Percentiles rank a stretch among this genome's conserved stretches.
These are phyloP conservation scores for Sphinx pinastri DNA, from an alignment of 2,888 invertebrate genomes.

Conservation along the genomic window DNA sequence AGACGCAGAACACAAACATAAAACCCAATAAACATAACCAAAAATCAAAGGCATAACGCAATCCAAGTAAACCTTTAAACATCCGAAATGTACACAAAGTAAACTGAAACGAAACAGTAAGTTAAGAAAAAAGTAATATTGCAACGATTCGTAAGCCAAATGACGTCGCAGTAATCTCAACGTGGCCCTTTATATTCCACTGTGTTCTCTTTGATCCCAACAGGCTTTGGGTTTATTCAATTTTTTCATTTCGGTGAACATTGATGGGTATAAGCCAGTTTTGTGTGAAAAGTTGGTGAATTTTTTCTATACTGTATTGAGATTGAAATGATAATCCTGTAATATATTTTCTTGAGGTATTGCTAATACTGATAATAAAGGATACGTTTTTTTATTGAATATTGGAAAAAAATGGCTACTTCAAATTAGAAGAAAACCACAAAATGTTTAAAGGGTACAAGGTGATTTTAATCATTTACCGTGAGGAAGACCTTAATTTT, in stretches of 20 bases:
- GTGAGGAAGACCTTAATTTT: no score
- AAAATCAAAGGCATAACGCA: no score
- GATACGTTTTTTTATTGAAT: no score
- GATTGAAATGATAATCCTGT: neutral
- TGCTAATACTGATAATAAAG: neutral
- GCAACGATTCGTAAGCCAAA: slow-evolving; percentile 9
- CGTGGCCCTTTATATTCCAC: slow-evolving; percentile 4
- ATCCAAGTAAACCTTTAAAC: no score
- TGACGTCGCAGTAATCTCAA: slow-evolving; percentile 1
- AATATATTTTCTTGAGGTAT: neutral
- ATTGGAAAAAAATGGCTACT: no score
- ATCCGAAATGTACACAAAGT: neutral
- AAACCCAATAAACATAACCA: no score
- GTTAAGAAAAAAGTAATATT: slow-evolving; percentile 4
- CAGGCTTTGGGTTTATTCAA: slow-evolving; percentile 18
- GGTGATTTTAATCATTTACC: no score
- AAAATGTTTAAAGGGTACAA: no score
- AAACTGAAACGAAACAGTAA: neutral
- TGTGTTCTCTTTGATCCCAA: slow-evolving; percentile 17
- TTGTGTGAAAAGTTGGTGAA: neutral
- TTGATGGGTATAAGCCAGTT: slow-evolving; percentile 1
- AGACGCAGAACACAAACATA: no score
- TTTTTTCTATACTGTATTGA: neutral
- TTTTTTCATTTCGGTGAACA: slow-evolving; percentile 14
- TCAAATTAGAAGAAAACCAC: no score